phyloP scores from a whole-genome alignment of 2,797 vertebrate species.

The Coregonus sp. region DNA sequence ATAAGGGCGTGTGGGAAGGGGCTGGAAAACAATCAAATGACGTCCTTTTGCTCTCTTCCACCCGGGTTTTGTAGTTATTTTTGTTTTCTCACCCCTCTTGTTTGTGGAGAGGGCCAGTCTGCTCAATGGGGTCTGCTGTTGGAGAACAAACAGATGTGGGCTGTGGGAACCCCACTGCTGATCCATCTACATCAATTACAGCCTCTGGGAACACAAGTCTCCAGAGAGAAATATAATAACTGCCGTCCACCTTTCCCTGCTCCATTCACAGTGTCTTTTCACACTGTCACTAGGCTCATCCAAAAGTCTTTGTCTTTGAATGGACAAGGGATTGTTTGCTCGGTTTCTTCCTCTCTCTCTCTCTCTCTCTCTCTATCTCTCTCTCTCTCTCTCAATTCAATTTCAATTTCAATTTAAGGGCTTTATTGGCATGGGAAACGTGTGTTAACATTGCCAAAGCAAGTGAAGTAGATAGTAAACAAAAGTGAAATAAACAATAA shows the following conservation, averaged over 20 bases:
- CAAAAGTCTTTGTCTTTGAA: neutral
- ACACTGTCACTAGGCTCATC: slow-evolving; percentile 24
- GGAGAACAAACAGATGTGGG: slow-evolving; percentile 18
- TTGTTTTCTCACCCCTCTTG: neutral
- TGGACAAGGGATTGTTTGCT: slow-evolving; percentile 7
- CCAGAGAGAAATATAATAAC: slow-evolving; percentile 34
- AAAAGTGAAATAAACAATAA: no score
- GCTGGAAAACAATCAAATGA: neutral
- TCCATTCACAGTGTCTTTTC: slow-evolving; percentile 34
- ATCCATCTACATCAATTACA: slow-evolving; percentile 44
- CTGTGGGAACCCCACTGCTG: slow-evolving; percentile 38
- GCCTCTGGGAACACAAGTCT: slow-evolving; percentile 26
- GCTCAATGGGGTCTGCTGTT: slow-evolving; percentile 1
- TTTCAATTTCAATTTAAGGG: no score
- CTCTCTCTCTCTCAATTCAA: neutral
- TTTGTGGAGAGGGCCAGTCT: neutral
- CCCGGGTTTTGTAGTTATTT: neutral
- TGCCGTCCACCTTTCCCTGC: slow-evolving; percentile 42
- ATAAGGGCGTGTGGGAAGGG: neutral
- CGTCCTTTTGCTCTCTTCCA: neutral
- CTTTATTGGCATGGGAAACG: no score
- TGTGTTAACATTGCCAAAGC: no score
- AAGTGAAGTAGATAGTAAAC: no score
- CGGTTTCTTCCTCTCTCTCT: neutral
- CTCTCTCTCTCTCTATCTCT: slow-evolving; percentile 15